These are phyloP conservation scores for Danio kyathit DNA, from an alignment of 2,797 vertebrate genomes.

Conservation along the genomic window DNA sequence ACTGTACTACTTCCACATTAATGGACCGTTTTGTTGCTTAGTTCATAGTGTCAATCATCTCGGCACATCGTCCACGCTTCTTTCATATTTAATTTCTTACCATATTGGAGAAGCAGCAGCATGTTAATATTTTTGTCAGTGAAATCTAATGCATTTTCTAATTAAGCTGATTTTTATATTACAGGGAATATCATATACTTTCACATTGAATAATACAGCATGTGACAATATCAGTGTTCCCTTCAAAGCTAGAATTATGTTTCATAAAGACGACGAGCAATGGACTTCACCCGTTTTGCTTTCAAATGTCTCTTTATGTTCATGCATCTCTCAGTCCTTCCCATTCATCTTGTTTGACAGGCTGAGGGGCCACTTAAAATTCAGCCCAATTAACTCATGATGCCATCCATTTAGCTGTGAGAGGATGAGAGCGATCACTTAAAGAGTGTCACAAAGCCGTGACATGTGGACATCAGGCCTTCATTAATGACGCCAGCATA, in stretches of 20 bases:
- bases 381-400: slow-evolving; percentile 51
- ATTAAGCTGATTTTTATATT: not conserved
- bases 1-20: too few relatives aligned
- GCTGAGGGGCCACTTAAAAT: slow-evolving; percentile 42
- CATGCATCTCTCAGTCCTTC: slow-evolving; percentile 11
- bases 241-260: not conserved
- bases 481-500: slow-evolving; percentile 12
- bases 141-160: slow-evolving; percentile 3
- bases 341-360: slow-evolving; percentile 17
- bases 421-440: slow-evolving; percentile 32
- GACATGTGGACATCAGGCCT: slow-evolving; percentile 39
- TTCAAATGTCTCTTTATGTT: slow-evolving; percentile 11
- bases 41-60: too few relatives aligned
- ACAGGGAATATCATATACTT: not conserved
- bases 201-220: not conserved
- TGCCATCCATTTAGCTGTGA: slow-evolving; percentile 42
- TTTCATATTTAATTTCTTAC: too few relatives aligned
- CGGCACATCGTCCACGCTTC: too few relatives aligned
- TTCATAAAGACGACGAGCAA: not conserved
- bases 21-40: too few relatives aligned
- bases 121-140: not conserved
- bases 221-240: not conserved
- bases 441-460: slow-evolving; percentile 35
- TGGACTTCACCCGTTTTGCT: not conserved
- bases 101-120: too few relatives aligned